A percentile compares a stretch with the other conserved stretches of the same genome.
phyloP scores from a whole-genome alignment of 2,113 vertebrate species.

The Bothrops jararaca region DNA sequence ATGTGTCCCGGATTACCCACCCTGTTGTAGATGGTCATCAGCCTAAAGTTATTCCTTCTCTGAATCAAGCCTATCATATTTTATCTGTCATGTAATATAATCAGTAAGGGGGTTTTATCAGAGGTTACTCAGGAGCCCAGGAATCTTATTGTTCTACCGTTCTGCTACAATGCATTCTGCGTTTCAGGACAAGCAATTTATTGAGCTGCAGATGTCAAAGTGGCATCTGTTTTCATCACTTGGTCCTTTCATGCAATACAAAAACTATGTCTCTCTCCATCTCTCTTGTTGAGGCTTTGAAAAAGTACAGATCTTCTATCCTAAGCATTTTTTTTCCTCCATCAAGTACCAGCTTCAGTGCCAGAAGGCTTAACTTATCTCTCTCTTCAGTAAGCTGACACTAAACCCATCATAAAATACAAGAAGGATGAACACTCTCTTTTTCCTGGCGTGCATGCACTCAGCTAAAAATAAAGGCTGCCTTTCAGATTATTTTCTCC shows the following conservation, averaged over 20 bases:
- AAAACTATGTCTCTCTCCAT: not conserved
- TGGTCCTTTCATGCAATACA: not conserved
- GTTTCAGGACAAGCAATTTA: not conserved
- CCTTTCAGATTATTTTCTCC: constrained; percentile 39
- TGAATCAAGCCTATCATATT: not conserved
- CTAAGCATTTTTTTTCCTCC: constrained; percentile 9
- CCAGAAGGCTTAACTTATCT: constrained; percentile 40
- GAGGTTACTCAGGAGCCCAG: not conserved
- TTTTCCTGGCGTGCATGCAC: not conserved
- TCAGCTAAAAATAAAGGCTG: constrained; percentile 45
- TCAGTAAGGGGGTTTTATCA: not conserved
- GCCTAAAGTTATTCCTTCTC: not conserved
- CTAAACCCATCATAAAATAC: constrained; percentile 35
- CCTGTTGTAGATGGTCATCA: not conserved
- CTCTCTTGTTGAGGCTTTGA: not conserved
- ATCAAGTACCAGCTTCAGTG: constrained; percentile 15
- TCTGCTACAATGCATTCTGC: not conserved
- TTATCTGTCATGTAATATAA: too few relatives aligned
- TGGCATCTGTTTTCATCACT: not conserved
- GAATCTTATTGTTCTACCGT: not conserved
- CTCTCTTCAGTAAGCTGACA: constrained; percentile 37
- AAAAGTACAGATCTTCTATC: not conserved
- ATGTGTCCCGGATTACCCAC: too few relatives aligned
- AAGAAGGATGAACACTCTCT: constrained; percentile 10
- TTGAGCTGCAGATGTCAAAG: not conserved